phyloP scores from a whole-genome alignment of 1,140 invertebrate species.

The Drosophila bifasciata region DNA sequence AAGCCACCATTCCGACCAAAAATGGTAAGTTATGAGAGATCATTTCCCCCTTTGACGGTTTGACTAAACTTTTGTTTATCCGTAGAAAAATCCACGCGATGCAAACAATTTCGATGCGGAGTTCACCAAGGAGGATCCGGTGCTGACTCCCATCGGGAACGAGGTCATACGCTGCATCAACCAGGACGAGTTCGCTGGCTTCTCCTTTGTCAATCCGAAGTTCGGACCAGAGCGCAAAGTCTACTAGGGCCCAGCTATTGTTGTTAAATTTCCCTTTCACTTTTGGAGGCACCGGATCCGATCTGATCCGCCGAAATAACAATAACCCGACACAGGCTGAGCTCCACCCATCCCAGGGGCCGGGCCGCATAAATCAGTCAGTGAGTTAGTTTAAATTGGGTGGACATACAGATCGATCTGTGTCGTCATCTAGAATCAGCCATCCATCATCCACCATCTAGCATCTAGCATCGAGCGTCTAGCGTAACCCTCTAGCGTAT shows the following conservation, averaged over 20 bases:
- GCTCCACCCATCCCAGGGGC: no score
- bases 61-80: conserved; percentile 40
- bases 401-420: conserved; percentile 31
- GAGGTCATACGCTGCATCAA: conserved; percentile 97
- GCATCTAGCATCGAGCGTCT: conserved; percentile 39
- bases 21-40: conserved; percentile 90
- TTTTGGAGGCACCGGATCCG: conserved; percentile 4
- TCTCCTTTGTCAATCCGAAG: conserved; percentile 98
- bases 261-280: conserved; percentile 24
- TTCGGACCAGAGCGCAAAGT: conserved; percentile 90
- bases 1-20: conserved; percentile 99
- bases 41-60: not conserved
- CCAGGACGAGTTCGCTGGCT: conserved; percentile 97
- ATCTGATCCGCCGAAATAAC: conserved; percentile 13
- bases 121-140: conserved; percentile 99
- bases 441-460: no score
- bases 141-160: conserved; percentile 95
- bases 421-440: conserved; percentile 43
- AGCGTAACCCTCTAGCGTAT: conserved; percentile 49
- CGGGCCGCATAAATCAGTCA: no score
- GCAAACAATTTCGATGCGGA: conserved; percentile 99
- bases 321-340: no score
- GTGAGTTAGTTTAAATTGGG: not conserved
- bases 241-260: conserved; percentile 61
- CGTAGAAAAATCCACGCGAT: conserved; percentile 98